These are phyloP conservation scores for Phacellophora camtschatica DNA, from an alignment of 30 jellyfish, hydroid and myxozoan species.

Conservation along the genomic window DNA sequence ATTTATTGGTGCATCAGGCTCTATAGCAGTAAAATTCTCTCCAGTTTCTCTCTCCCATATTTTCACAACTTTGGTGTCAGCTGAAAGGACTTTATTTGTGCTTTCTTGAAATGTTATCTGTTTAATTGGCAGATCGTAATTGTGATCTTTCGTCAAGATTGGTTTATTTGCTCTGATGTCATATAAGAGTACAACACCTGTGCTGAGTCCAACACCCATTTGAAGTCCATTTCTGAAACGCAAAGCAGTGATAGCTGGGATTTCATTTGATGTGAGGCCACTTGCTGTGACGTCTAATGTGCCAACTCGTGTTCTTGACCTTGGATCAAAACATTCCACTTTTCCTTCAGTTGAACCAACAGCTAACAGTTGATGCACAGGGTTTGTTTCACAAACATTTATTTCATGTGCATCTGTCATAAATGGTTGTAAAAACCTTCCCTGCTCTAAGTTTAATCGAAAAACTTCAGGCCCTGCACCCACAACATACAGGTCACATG, in stretches of 20 bases:
- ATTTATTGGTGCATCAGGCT: constrained; percentile 88
- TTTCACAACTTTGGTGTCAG: constrained; percentile 81
- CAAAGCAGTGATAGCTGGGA: constrained; percentile 88
- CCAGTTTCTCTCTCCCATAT: constrained; percentile 91
- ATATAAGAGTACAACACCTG: constrained; percentile 86
- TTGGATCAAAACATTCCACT: constrained; percentile 90
- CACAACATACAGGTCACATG: constrained; percentile 92
- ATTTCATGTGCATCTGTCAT: constrained; percentile 62
- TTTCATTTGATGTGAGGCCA: constrained; percentile 11
- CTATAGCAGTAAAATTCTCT: constrained; percentile 88
- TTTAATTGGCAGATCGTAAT: constrained; percentile 78
- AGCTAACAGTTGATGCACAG: constrained; percentile 83
- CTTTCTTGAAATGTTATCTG: constrained; percentile 63
- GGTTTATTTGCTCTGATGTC: constrained; percentile 90
- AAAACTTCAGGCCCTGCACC: constrained; percentile 95
- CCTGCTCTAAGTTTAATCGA: constrained; percentile 93
- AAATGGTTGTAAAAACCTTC: constrained; percentile 86
- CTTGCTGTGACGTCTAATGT: constrained; percentile 49
- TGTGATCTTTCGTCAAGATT: constrained; percentile 82
- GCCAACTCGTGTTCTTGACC: constrained; percentile 70
- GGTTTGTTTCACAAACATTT: constrained; percentile 87
- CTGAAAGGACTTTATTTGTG: constrained; percentile 49
- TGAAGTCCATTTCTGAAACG: constrained; percentile 77
- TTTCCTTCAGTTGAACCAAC: constrained; percentile 95
- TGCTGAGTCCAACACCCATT: constrained; percentile 88